Base-by-base conservation (phyloP, 2,888 invertebrate genomes). In the Polyommatus icarus region DNA sequence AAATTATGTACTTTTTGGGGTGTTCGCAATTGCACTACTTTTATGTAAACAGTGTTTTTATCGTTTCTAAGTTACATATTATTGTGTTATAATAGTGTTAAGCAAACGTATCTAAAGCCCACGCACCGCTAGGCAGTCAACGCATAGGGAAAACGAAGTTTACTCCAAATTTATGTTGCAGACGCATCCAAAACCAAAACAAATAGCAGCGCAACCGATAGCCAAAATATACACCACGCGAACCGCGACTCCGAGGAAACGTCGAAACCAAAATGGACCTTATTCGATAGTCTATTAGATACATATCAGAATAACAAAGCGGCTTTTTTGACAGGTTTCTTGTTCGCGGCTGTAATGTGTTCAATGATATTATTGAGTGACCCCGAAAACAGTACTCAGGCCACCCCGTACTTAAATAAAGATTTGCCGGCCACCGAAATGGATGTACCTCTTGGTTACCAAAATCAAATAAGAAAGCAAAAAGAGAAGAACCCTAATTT, bases 191-290 rank as follows among this genome's bases (percentile, higher is more conserved):
- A 90, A 32, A 24, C 86, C 82, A 90, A 90, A 20, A 40, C 77
- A 86, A 85, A 82, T 85, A 86, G 81, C 84, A 80, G 82, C 85
- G 83, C 82, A 79, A 84, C 83, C 79, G 84, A 86, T 73, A 84
- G 83, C 76, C 86, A 91, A 85, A 88, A 86, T 72, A 87, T 92
- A 78, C 94, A 94, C 82, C 84, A 82, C 46, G 82, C 85, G 76
- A 93, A 94, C 81, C 89, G 91, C 81, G 94, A 93, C 84, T 79
- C 83, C 20, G 88, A 87, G 76, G 87, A 87, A 24, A 50, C 77
- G 10, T 67, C 80, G 40, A 86, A 81, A 76, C 82, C 85, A 10
- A 88, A 85, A 84, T 89, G 89, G 89, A 89, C 87, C 0, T 86
- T 92, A 72, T 10, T 93, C 78, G 92, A 91, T 36, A 91, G 83